Evolutionary conservation across 2,888 invertebrate genomes (phyloP).

Genomic region (Hirudinaria manillensis): DNA sequence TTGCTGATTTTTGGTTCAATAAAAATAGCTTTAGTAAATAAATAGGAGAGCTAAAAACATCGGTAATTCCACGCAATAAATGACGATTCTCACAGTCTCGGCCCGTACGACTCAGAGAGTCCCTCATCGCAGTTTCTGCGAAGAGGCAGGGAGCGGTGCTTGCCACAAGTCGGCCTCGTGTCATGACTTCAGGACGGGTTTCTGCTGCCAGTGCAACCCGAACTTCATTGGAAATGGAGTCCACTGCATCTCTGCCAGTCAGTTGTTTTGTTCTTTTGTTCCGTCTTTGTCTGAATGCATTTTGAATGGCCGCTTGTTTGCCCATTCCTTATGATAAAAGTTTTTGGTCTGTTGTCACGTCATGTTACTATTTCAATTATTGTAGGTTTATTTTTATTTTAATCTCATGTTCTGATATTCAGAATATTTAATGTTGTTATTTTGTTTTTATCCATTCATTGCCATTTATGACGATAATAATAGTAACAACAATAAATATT

Average conservation of each 20-base stretch:
- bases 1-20: too few species aligned
- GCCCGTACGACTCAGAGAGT: neutral
- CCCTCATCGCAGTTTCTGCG: neutral
- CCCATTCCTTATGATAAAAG: neutral
- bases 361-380: neutral
- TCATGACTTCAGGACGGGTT: constrained; percentile 73
- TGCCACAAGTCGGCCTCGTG: constrained; percentile 79
- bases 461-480: too few species aligned
- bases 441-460: too few species aligned
- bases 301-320: too few species aligned
- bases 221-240: constrained; percentile 87
- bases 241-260: constrained; percentile 69
- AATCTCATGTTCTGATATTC: neutral
- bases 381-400: neutral
- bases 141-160: neutral
- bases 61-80: neutral
- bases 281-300: too few species aligned
- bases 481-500: too few species aligned
- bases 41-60: too few species aligned
- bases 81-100: neutral
- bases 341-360: too few species aligned
- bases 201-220: constrained; percentile 76
- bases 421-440: too few species aligned
- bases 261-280: constrained; percentile 53
- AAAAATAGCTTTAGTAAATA: too few species aligned